A percentile compares a stretch with the other conserved stretches of the same genome.
Evolutionary conservation across 2,113 vertebrate genomes (phyloP).

Genomic region (Crotalus helleri): DNA sequence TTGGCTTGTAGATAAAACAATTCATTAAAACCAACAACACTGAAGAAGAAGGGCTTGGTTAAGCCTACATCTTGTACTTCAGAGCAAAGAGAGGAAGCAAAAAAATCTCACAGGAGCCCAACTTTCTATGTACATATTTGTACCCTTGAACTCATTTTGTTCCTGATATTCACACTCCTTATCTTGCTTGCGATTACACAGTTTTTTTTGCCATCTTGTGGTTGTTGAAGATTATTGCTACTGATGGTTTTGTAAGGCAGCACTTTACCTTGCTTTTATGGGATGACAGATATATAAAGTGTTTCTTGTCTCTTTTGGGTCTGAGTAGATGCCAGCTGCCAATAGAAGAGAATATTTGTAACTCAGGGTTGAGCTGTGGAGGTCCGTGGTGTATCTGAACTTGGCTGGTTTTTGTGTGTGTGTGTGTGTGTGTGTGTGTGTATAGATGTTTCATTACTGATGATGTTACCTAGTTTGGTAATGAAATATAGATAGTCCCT

Average conservation of each 20-base stretch:
- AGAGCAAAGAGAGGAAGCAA: neutral
- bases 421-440: too few relatives aligned
- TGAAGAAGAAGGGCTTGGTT: constrained; percentile 52
- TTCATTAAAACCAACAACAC: constrained; percentile 61
- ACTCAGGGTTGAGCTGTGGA: too few relatives aligned
- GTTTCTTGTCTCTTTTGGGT: rapidly evolving
- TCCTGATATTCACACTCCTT: neutral
- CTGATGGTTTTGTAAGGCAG: neutral
- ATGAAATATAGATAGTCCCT: too few relatives aligned
- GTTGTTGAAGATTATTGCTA: constrained; percentile 8
- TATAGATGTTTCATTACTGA: too few relatives aligned
- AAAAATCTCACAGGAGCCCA: constrained; percentile 12
- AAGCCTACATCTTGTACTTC: constrained; percentile 45
- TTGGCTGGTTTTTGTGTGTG: too few relatives aligned
- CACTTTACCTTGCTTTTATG: rapidly evolving
- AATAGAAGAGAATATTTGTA: too few relatives aligned
- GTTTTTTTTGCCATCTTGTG: constrained; percentile 43
- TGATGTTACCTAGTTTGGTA: too few relatives aligned
- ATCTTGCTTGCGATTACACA: neutral
- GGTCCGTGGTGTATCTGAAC: too few relatives aligned
- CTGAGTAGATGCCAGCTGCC: neutral
- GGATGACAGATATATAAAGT: neutral
- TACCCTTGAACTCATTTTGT: constrained; percentile 14
- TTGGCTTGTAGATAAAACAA: constrained; percentile 60
- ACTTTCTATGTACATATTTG: neutral